Evolutionary conservation across 1,140 invertebrate species (phyloP).

Genomic region (Thaumetopoea pityocampa): DNA sequence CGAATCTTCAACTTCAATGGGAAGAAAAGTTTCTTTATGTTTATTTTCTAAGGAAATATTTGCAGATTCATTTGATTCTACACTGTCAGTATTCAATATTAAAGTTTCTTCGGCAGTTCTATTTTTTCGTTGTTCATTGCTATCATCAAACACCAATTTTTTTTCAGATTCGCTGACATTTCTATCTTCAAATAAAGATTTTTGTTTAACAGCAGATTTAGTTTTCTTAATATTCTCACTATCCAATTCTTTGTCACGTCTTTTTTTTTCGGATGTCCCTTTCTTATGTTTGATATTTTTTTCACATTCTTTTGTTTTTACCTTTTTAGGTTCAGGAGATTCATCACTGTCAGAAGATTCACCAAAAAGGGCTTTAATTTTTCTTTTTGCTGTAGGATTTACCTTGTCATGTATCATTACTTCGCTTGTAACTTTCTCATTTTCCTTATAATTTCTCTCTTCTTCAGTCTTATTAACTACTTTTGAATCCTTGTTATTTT

Average conservation of each 20-base stretch:
- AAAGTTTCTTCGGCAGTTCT: slow-evolving; percentile 8
- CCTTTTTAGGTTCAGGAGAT: slow-evolving; percentile 18
- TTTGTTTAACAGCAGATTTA: slow-evolving; percentile 13
- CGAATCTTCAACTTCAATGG: slow-evolving; percentile 10
- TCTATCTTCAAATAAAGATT: slow-evolving; percentile 28
- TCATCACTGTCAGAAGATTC: slow-evolving; percentile 63
- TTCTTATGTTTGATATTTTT: slow-evolving; percentile 12
- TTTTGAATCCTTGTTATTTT: slow-evolving; percentile 26
- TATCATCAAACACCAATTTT: slow-evolving; percentile 38
- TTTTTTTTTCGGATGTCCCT: slow-evolving; percentile 1
- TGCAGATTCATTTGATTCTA: slow-evolving; percentile 4
- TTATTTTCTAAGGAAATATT: slow-evolving; percentile 1
- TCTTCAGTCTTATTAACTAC: too few relatives aligned
- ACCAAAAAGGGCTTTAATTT: slow-evolving; percentile 70
- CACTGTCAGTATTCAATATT: slow-evolving; percentile 7
- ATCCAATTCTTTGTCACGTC: not conserved
- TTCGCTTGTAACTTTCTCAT: slow-evolving; percentile 17
- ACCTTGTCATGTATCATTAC: slow-evolving; percentile 27
- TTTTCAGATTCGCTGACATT: slow-evolving; percentile 39
- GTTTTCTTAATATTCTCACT: slow-evolving; percentile 3
- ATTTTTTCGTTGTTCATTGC: slow-evolving; percentile 14
- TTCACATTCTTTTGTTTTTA: slow-evolving; percentile 26
- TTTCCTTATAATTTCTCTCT: slow-evolving; percentile 23
- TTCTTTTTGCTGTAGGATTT: slow-evolving; percentile 57
- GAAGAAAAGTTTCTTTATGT: slow-evolving; percentile 2